Conservation (phyloP, 1,140 invertebrate species). For the Calephelis nemesis region DNA sequence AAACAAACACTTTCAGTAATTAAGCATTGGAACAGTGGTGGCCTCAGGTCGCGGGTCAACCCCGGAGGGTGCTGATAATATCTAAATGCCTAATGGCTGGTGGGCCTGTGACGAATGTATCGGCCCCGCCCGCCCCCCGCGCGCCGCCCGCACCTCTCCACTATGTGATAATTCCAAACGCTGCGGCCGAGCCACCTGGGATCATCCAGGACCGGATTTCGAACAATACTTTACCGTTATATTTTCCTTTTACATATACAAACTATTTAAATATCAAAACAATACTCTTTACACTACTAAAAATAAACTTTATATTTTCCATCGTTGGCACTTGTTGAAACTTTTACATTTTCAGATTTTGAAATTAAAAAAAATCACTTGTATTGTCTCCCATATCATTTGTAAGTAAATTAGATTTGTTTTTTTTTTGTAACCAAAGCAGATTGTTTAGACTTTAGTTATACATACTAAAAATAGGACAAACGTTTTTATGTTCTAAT, state of each 20-base stretch:
- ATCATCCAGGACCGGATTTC: slow-evolving; percentile 62
- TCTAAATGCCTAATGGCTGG: slow-evolving; percentile 78
- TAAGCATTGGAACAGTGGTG: slow-evolving; percentile 64
- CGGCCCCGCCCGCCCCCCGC: slow-evolving; percentile 42
- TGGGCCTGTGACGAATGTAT: slow-evolving; percentile 78
- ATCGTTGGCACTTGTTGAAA: too few species aligned
- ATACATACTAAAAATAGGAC: too few species aligned
- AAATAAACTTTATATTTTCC: too few species aligned
- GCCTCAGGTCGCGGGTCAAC: slow-evolving; percentile 69
- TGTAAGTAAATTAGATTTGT: too few species aligned
- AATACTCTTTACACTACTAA: too few species aligned
- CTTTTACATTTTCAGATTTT: too few species aligned
- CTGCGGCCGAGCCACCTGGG: slow-evolving; percentile 77
- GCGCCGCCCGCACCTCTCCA: slow-evolving; percentile 41
- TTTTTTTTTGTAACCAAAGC: too few species aligned
- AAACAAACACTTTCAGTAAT: slow-evolving; percentile 74
- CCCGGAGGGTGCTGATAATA: slow-evolving; percentile 71
- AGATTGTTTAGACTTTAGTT: too few species aligned
- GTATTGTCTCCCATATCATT: too few species aligned
- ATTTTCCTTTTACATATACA: neutral
- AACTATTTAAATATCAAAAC: too few species aligned
- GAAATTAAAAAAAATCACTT: too few species aligned
- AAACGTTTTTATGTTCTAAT: too few species aligned
- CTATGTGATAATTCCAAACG: slow-evolving; percentile 79
- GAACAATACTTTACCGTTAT: slow-evolving; percentile 8